These are phyloP conservation scores for Australoheros facetus DNA, from an alignment of 2,797 vertebrate species.

Conservation along the genomic window DNA sequence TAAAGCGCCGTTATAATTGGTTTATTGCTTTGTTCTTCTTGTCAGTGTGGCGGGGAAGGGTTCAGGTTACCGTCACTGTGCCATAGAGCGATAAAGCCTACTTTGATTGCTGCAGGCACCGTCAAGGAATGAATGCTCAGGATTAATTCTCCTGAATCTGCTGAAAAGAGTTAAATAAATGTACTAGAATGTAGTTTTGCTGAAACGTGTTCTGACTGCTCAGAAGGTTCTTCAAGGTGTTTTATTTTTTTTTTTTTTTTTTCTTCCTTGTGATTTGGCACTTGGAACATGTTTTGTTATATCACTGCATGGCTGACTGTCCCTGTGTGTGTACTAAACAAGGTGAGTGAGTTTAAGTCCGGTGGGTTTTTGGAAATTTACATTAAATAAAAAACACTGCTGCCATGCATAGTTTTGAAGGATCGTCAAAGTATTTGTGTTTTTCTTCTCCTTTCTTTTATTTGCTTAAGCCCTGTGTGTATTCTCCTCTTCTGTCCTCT, in stretches of 20 bases:
- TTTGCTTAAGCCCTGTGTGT: slow-evolving; percentile 41
- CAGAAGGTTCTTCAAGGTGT: slow-evolving; percentile 25
- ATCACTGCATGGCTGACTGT: slow-evolving; percentile 30
- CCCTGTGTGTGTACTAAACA: slow-evolving; percentile 42
- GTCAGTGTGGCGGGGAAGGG: slow-evolving; percentile 53
- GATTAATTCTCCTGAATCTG: slow-evolving; percentile 66
- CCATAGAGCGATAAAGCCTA: slow-evolving; percentile 59
- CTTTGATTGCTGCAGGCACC: slow-evolving; percentile 54
- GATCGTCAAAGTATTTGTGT: slow-evolving; percentile 48
- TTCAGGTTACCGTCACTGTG: slow-evolving; percentile 72
- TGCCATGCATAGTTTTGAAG: slow-evolving; percentile 33
- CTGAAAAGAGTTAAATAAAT: slow-evolving; percentile 58
- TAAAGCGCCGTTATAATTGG: slow-evolving; percentile 79
- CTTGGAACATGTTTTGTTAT: slow-evolving; percentile 41
- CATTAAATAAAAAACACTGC: slow-evolving; percentile 24
- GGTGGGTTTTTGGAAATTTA: slow-evolving; percentile 36
- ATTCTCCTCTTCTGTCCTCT: slow-evolving; percentile 48
- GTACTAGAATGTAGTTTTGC: slow-evolving; percentile 41
- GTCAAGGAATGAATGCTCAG: slow-evolving; percentile 60
- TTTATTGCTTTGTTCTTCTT: slow-evolving; percentile 74
- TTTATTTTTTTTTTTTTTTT: background rate
- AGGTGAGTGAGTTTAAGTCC: slow-evolving; percentile 46
- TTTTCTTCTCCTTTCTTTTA: slow-evolving; percentile 42
- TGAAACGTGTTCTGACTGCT: slow-evolving; percentile 58
- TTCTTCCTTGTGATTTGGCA: slow-evolving; percentile 13